Evolutionary conservation across 2,113 vertebrate species (phyloP).

Genomic region (Gasterosteus nipponicus): DNA sequence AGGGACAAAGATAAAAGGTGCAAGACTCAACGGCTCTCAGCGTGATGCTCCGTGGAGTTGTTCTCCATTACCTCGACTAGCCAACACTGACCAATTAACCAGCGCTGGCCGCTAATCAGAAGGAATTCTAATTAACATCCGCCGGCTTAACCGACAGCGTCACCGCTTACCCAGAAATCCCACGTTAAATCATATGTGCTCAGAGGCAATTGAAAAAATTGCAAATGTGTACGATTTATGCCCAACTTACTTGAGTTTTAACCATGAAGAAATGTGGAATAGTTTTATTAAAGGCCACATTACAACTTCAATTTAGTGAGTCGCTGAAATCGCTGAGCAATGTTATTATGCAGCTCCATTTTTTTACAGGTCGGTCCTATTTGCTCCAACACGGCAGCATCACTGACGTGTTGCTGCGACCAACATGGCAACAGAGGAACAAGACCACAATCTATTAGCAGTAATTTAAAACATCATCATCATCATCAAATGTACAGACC

Average conservation of each 20-base stretch:
- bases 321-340: neutral
- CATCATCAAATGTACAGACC: neutral
- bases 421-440: neutral
- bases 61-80: constrained; percentile 42
- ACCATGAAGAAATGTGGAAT: neutral
- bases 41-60: constrained; percentile 41
- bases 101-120: constrained; percentile 37
- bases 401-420: neutral
- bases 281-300: neutral
- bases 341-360: neutral
- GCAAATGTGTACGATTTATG: neutral
- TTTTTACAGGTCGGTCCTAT: neutral
- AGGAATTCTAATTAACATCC: constrained; percentile 51
- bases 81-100: constrained; percentile 47
- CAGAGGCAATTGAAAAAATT: neutral
- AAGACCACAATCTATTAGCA: neutral
- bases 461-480: neutral
- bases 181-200: neutral
- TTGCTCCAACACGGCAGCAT: neutral
- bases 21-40: constrained; percentile 57
- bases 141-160: constrained; percentile 39
- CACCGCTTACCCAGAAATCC: constrained; percentile 24
- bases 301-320: neutral
- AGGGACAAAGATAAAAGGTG: constrained; percentile 70
- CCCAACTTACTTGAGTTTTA: neutral